phyloP scores from a whole-genome alignment of 1,140 invertebrate species.

The Diploscapter pachys region DNA sequence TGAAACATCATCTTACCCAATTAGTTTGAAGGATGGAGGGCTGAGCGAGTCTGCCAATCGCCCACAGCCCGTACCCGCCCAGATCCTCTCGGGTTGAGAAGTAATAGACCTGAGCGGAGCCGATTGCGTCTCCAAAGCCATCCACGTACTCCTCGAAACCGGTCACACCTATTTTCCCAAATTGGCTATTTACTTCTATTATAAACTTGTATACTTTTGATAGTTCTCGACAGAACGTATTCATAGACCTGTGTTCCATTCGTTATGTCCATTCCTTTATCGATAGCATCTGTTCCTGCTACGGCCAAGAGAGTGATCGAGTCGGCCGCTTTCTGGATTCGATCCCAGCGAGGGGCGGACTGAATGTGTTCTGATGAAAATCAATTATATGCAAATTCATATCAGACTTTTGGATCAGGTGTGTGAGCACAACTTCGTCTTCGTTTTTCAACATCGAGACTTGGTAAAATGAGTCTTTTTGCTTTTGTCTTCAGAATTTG shows the following conservation, averaged over 20 bases:
- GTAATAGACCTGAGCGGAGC: constrained; percentile 15
- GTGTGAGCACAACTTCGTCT: background rate
- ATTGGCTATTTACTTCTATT: too few relatives aligned
- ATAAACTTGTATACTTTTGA: background rate
- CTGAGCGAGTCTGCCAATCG: background rate
- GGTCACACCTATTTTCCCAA: constrained; percentile 6
- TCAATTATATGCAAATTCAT: constrained; percentile 4
- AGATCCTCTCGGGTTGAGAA: background rate
- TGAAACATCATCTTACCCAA: background rate
- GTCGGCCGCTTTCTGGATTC: constrained; percentile 13
- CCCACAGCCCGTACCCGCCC: background rate
- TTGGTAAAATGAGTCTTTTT: too few relatives aligned
- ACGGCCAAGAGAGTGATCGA: background rate
- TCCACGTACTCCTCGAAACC: constrained; percentile 20
- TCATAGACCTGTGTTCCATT: constrained; percentile 1
- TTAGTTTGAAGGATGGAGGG: background rate
- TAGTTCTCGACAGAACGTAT: constrained; percentile 3
- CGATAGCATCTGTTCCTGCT: constrained; percentile 8
- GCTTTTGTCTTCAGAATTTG: too few relatives aligned
- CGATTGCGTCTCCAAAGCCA: constrained; percentile 11
- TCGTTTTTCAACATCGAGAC: too few relatives aligned
- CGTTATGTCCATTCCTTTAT: constrained; percentile 8
- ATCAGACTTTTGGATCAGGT: background rate
- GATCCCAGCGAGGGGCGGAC: constrained; percentile 10
- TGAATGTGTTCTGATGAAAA: too few relatives aligned